Conservation (phyloP, 35 echinoderm and acorn worm species). For the Apostichopus californicus region DNA sequence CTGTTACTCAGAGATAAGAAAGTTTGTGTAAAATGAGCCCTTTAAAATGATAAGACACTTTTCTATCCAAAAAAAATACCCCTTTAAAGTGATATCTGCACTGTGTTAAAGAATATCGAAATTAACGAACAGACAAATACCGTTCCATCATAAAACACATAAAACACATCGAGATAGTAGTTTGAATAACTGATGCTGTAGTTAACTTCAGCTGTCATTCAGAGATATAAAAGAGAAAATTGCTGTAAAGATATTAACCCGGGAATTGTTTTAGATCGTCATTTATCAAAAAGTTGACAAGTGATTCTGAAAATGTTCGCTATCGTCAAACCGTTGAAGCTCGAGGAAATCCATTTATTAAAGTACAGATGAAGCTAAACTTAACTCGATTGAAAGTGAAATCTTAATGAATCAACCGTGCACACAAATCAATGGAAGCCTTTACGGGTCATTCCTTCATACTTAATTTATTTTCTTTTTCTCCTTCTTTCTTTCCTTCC, state of each 20-base stretch:
- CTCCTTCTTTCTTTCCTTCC: too few species aligned
- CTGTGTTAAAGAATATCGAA: too few species aligned
- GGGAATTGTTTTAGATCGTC: background rate
- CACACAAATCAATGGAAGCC: background rate
- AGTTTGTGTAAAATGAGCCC: too few species aligned
- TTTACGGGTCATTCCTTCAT: background rate
- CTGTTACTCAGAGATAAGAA: too few species aligned
- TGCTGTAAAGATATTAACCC: background rate
- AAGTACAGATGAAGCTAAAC: background rate
- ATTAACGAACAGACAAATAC: too few species aligned
- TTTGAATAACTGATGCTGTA: background rate
- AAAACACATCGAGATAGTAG: too few species aligned
- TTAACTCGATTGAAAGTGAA: background rate
- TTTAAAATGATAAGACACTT: too few species aligned
- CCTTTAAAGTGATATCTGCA: too few species aligned
- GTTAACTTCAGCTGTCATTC: background rate
- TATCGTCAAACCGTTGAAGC: background rate
- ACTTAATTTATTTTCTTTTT: too few species aligned
- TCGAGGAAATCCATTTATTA: background rate
- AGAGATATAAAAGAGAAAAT: background rate
- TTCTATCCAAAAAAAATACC: too few species aligned
- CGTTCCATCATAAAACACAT: too few species aligned
- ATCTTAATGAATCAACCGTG: background rate
- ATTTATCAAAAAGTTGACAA: background rate
- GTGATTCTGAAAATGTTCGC: background rate